Percentiles rank a stretch among this genome's conserved stretches.
Conservation (phyloP, 2,888 invertebrate species). For the Scaptomyza flava region DNA sequence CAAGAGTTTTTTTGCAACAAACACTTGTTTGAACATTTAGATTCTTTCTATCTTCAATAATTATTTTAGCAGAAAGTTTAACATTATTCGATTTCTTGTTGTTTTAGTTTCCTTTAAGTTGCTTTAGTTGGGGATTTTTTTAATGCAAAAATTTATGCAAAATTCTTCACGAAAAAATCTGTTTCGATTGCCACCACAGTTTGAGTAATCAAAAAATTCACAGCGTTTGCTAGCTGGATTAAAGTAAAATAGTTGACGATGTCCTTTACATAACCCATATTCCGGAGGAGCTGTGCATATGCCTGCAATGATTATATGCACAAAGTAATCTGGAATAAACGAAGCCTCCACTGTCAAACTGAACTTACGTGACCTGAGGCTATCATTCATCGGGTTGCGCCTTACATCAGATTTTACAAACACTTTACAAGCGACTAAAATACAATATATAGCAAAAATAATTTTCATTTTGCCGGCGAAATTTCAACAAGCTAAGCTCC, state of each 20-base stretch:
- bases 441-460: neutral
- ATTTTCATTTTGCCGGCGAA: neutral
- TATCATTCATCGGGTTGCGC: neutral
- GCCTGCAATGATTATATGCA: slow-evolving; percentile 12
- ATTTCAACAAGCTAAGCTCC: neutral
- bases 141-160: slow-evolving; percentile 23
- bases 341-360: neutral
- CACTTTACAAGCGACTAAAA: neutral
- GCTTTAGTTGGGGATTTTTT: neutral
- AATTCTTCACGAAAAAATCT: slow-evolving; percentile 24
- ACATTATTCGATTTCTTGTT: too few relatives aligned
- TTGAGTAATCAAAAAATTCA: slow-evolving; percentile 21
- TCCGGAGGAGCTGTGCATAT: slow-evolving; percentile 20
- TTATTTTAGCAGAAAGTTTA: too few relatives aligned
- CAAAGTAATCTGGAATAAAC: neutral
- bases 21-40: too few relatives aligned
- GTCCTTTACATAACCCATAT: slow-evolving; percentile 35
- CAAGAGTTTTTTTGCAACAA: too few relatives aligned
- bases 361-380: slow-evolving; percentile 12
- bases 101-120: neutral
- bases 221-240: slow-evolving; percentile 3
- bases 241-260: slow-evolving; percentile 28
- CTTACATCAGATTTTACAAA: neutral
- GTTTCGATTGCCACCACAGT: slow-evolving; percentile 54
- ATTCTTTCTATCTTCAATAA: too few relatives aligned